Base-by-base conservation (phyloP, 2,113 vertebrate genomes). In the Macquaria ambigua region DNA sequence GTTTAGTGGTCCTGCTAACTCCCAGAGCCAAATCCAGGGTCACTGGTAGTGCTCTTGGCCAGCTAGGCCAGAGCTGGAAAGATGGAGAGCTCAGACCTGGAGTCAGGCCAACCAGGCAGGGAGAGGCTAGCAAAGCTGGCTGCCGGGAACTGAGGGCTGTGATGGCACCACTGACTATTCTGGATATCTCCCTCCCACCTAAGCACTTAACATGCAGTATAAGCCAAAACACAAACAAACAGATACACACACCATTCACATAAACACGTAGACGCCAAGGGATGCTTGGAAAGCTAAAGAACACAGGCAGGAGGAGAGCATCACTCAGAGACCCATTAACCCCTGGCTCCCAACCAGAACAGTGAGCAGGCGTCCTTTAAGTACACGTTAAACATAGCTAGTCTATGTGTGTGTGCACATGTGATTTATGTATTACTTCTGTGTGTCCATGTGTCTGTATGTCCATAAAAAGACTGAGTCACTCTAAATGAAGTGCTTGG, bases 301-400 rank as follows among this genome's bases (percentile, higher is more conserved):
- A 89, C 86, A 82, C 79, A 74, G 70, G 83, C 74, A 83, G 76
- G 74, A 89, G 86, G 86, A 87, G 86, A 89, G 84, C 87, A 93
- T 92, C 93, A 94, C 89, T 93, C 90, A 93, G 79, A 93, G 89
- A 93, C 81, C 93, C 93, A 94, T 95, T 94, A 94, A 92, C 82
- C 88, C 81, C 82, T 92, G 93, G 92, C 93, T 94, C 83, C 64
- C 85, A 86, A 92, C 91, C 92, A 94, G 92, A 90, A 85, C 83
- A 87, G 91, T 83, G 81, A 86, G 85, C 75, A 80, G 74, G 73
- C 83, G 8, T 92, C 82, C 72, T 91, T 88, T 85, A 90, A 92
- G 83, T 83, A 89, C 74, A 91, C 52, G 77, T 88, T 92, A 84
- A 89, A 91, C 89, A 83, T 84, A 56, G 83, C 80, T 66, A 55